Percentiles rank a stretch among this genome's conserved stretches.
Conservation (phyloP, 2,113 vertebrate species). For the Henicopernis longicauda region DNA sequence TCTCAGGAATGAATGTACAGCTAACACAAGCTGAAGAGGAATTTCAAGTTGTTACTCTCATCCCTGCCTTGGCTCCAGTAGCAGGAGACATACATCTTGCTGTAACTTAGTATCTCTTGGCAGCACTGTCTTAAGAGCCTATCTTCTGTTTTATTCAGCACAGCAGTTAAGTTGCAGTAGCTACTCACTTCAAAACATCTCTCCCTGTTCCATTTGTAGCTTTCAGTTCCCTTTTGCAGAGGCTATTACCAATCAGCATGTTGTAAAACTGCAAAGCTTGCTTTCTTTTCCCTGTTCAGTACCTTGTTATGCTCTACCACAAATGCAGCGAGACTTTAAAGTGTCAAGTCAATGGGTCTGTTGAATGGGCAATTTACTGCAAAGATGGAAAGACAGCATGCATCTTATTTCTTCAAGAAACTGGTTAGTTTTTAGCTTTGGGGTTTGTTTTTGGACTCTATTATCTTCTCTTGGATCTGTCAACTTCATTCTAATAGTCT, state of each 20-base stretch:
- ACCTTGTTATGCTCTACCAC: background rate
- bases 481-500: background rate
- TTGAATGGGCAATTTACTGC: background rate
- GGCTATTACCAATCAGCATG: background rate
- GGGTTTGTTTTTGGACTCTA: background rate
- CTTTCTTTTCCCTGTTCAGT: background rate
- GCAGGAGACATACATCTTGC: background rate
- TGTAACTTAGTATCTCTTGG: background rate
- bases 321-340: background rate
- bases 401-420: background rate
- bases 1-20: background rate
- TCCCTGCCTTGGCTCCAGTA: background rate
- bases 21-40: background rate
- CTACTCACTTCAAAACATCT: background rate
- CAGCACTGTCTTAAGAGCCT: background rate
- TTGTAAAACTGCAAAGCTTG: background rate
- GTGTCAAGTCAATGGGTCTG: background rate
- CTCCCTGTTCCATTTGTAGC: background rate
- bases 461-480: background rate
- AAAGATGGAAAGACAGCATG: background rate
- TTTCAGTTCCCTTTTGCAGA: background rate
- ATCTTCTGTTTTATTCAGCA: background rate
- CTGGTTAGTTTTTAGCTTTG: background rate
- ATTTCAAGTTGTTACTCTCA: background rate
- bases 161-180: background rate